These are phyloP conservation scores for Parapristionchus giblindavisi DNA, from an alignment of 2,888 invertebrate genomes.

Conservation along the genomic window DNA sequence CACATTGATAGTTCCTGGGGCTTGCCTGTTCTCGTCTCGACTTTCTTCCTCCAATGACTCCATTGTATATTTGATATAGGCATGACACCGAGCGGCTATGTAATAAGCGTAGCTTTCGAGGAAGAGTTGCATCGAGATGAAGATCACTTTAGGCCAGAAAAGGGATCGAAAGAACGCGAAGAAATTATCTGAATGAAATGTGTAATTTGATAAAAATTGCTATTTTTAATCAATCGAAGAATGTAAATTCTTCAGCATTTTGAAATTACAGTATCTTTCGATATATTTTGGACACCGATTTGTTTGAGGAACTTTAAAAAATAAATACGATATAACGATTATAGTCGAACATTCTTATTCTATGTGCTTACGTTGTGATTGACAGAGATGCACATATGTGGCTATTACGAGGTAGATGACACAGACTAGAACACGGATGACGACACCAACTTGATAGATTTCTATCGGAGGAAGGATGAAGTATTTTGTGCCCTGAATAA, in stretches of 20 bases:
- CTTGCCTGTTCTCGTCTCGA: not conserved
- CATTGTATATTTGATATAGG: slow-evolving; percentile 17
- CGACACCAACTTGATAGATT: slow-evolving; percentile 8
- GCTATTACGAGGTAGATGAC: slow-evolving; percentile 5
- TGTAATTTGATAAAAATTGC: not conserved
- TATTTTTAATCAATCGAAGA: not conserved
- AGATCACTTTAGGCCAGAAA: slow-evolving; percentile 7
- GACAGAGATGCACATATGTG: too few species aligned
- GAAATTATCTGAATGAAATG: not conserved
- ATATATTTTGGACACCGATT: too few species aligned
- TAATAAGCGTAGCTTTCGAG: slow-evolving; percentile 18
- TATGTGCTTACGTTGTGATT: too few species aligned
- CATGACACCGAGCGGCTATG: slow-evolving; percentile 15
- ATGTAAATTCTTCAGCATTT: too few species aligned
- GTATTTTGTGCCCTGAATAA: slow-evolving; percentile 21
- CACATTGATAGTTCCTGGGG: too few species aligned
- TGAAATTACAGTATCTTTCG: too few species aligned
- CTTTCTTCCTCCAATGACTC: not conserved
- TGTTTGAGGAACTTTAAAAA: too few species aligned
- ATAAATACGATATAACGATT: too few species aligned
- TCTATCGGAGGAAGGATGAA: not conserved
- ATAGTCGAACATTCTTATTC: too few species aligned
- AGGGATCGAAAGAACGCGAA: not conserved
- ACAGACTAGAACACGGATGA: not conserved
- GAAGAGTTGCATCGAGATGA: slow-evolving; percentile 4